Conservation (phyloP, 2,113 vertebrate species). For the Tetraodon nigroviridis region DNA sequence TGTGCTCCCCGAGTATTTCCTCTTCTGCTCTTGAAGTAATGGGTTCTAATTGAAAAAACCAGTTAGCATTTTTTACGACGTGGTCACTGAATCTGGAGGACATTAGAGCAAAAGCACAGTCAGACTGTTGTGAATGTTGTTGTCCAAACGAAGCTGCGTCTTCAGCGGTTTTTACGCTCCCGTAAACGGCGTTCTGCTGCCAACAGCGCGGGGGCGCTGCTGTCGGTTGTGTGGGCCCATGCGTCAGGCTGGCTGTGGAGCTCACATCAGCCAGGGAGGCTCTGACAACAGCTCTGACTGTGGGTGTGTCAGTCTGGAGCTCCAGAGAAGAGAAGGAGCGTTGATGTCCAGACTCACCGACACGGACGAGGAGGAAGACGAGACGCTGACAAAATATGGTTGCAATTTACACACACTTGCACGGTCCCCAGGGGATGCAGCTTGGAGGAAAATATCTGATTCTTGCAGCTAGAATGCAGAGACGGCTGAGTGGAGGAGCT, state of each 20-base stretch:
- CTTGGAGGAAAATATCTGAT: constrained; percentile 15
- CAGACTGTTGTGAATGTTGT: background rate
- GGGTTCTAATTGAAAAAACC: background rate
- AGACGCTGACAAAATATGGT: constrained; percentile 17
- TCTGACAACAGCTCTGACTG: constrained; percentile 20
- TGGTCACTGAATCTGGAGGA: background rate
- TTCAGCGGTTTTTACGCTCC: background rate
- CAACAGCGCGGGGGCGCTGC: no score
- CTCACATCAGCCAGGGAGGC: constrained; percentile 10
- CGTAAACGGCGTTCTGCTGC: no score
- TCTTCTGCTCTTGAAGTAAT: background rate
- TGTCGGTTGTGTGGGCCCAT: background rate
- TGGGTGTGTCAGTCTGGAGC: constrained; percentile 29
- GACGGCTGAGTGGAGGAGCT: background rate
- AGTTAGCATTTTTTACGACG: background rate
- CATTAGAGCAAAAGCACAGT: background rate
- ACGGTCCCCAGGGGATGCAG: constrained; percentile 8
- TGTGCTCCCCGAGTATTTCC: no score
- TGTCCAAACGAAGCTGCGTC: background rate
- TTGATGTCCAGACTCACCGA: constrained; percentile 26
- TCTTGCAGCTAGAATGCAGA: constrained; percentile 3
- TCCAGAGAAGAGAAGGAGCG: constrained; percentile 22
- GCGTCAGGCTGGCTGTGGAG: background rate
- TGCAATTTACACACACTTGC: constrained; percentile 15
- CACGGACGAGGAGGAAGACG: constrained; percentile 21